Evolutionary conservation across 2,797 vertebrate species (phyloP).

Genomic region (Oreochromis grahami): DNA sequence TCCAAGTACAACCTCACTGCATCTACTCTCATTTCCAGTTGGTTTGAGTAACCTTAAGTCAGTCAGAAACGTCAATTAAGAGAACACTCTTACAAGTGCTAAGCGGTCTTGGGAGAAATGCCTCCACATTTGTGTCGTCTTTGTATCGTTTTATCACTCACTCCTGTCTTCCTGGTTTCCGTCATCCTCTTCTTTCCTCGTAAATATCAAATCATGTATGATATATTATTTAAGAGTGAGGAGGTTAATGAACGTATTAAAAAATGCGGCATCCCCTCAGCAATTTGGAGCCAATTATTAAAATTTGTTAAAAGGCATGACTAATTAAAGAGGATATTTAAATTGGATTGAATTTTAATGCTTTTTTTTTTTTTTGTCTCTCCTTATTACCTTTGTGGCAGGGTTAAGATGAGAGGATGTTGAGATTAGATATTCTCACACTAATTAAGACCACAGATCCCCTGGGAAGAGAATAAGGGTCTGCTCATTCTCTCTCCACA

Average conservation of each 20-base stretch:
- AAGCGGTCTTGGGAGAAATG: slow-evolving; percentile 60
- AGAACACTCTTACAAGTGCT: slow-evolving; percentile 64
- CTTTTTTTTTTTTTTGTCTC: slow-evolving; percentile 46
- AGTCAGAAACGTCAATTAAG: slow-evolving; percentile 49
- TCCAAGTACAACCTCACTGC: slow-evolving; percentile 1
- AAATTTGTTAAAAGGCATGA: slow-evolving; percentile 85
- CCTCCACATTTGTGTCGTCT: slow-evolving; percentile 35
- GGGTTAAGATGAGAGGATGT: slow-evolving; percentile 83
- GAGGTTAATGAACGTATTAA: slow-evolving; percentile 79
- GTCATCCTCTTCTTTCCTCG: slow-evolving; percentile 41
- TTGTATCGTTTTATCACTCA: slow-evolving; percentile 48
- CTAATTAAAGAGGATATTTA: slow-evolving; percentile 86
- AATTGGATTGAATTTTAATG: slow-evolving; percentile 84
- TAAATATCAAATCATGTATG: slow-evolving; percentile 74
- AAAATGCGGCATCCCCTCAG: slow-evolving; percentile 69
- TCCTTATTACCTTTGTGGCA: slow-evolving; percentile 80
- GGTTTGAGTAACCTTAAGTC: slow-evolving; percentile 51
- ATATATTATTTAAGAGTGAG: slow-evolving; percentile 79
- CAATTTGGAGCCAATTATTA: slow-evolving; percentile 82
- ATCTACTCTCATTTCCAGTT: slow-evolving; percentile 14
- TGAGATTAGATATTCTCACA: slow-evolving; percentile 84
- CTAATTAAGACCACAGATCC: slow-evolving; percentile 80
- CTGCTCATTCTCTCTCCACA: slow-evolving; percentile 52
- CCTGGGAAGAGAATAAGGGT: slow-evolving; percentile 73
- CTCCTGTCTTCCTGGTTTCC: slow-evolving; percentile 31